Conservation (phyloP, 2,888 invertebrate species). For the Apotomis turbidana region DNA sequence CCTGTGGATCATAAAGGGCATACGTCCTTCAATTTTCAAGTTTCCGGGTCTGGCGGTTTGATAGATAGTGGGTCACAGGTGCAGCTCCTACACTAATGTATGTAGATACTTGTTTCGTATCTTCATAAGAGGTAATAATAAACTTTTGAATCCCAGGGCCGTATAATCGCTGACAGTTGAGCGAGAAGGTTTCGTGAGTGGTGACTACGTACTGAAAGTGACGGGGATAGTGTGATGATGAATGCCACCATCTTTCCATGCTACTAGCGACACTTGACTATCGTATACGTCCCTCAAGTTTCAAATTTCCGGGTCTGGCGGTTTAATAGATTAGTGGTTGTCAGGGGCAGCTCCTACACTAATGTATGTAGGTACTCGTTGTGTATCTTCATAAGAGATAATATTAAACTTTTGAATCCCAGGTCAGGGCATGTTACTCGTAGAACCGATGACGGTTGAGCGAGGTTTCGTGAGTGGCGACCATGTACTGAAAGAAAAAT, state of each 20-base stretch:
- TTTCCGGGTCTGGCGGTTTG: slow-evolving; percentile 28
- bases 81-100: slow-evolving; percentile 13
- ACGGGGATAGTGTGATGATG: no score
- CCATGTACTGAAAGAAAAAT: no score
- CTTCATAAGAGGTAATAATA: not conserved
- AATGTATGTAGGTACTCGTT: not conserved
- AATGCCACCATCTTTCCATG: no score
- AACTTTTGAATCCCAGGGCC: no score
- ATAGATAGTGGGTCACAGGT: slow-evolving; percentile 34
- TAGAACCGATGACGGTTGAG: no score
- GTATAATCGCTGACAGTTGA: no score
- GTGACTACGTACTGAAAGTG: no score
- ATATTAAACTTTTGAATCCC: no score
- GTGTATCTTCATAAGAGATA: not conserved
- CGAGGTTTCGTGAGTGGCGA: no score
- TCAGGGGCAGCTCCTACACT: slow-evolving; percentile 16
- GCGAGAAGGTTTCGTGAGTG: no score
- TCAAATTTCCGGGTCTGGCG: slow-evolving; percentile 24
- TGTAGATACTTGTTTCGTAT: not conserved
- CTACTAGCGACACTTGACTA: no score
- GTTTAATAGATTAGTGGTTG: slow-evolving; percentile 36
- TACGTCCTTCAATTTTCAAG: not conserved
- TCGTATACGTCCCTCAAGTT: slow-evolving; percentile 19
- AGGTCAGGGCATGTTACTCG: no score
- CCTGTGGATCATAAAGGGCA: slow-evolving; percentile 16